Evolutionary conservation across 2,797 vertebrate species (phyloP), one percentile per base, ranked within the genome.

Genomic region (Hoplostethus mediterraneus): DNA sequence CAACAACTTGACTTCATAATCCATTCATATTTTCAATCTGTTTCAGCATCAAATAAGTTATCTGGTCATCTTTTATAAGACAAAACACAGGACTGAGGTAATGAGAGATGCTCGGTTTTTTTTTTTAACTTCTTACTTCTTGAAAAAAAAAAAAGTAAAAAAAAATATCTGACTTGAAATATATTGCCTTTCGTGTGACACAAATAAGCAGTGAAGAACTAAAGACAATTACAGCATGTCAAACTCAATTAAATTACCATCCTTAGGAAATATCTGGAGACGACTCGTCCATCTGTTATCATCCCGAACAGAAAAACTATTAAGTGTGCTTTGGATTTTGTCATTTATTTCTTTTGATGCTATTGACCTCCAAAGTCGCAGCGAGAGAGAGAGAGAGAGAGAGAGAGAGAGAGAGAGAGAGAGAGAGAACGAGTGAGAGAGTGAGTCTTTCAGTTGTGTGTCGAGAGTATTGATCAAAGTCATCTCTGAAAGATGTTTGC

Each of bases 31-130:
- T 72, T 64, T 81, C 72, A 94, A 91, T 94, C 91, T 63, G 66
- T 93, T 94, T 93, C 44, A 5, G 44, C 44, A 45, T 96, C 95
- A 90, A 96, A 96, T 96, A 96, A 96, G 95, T 96, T 95, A 93
- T 94, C 91, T 68, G 59, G 59, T 69, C 49, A 63, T 56, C 92
- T 91, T 92, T 93, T 45, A 45, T 45, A 45, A 45, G 44, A 92
- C 95, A 94, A 95, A 95, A 95, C 93, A 94, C 91, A 96, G 95
- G 95, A 96, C 94, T 96, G 96, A 97, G 96, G 96, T 97, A 97
- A 96, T 94, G 92, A 95, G 93, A 93, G 91, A 81, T 86, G 62
- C 44, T 45, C 13, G 44, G 11, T 42, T 42, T 42, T 28, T 87
- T 90, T 77, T 91, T 74, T 87, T 79, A 84, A 73, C 79, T 84